Evolutionary conservation across 2,888 invertebrate genomes (phyloP).

Genomic region (Sphaeridia pumilis): DNA sequence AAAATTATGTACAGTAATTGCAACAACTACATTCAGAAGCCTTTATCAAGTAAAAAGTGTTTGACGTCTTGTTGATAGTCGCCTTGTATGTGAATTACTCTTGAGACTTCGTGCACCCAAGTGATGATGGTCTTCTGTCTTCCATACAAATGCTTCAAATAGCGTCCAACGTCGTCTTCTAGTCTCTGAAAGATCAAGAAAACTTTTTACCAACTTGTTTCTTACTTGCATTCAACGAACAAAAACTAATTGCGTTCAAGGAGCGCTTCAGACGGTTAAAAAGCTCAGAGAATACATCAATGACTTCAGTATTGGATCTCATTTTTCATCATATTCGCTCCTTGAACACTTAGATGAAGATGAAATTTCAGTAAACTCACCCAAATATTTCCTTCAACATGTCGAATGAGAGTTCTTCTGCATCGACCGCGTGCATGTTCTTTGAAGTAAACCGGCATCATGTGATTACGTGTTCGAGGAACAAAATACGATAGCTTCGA

Average conservation of each 20-base stretch:
- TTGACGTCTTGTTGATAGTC: conserved; percentile 57
- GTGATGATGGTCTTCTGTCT: conserved; percentile 46
- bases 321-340: too few relatives aligned
- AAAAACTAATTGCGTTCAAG: too few relatives aligned
- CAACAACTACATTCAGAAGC: conserved; percentile 58
- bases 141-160: conserved; percentile 49
- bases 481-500: conserved; percentile 56
- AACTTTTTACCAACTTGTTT: too few relatives aligned
- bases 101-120: conserved; percentile 62
- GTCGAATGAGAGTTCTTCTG: conserved; percentile 53
- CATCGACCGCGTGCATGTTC: conserved; percentile 47
- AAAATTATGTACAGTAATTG: too few relatives aligned
- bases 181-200: too few relatives aligned
- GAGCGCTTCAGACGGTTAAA: too few relatives aligned
- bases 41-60: conserved; percentile 58
- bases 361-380: too few relatives aligned
- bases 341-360: too few relatives aligned
- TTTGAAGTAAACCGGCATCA: conserved; percentile 67
- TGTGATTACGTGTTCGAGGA: conserved; percentile 62
- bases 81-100: conserved; percentile 59
- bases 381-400: conserved; percentile 80
- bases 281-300: too few relatives aligned
- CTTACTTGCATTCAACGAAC: too few relatives aligned
- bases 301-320: too few relatives aligned
- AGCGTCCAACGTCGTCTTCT: conserved; percentile 54